A percentile compares a stretch with the other conserved stretches of the same genome.
Conservation (phyloP, 2,888 invertebrate species). For the Blastobasis adustella region DNA sequence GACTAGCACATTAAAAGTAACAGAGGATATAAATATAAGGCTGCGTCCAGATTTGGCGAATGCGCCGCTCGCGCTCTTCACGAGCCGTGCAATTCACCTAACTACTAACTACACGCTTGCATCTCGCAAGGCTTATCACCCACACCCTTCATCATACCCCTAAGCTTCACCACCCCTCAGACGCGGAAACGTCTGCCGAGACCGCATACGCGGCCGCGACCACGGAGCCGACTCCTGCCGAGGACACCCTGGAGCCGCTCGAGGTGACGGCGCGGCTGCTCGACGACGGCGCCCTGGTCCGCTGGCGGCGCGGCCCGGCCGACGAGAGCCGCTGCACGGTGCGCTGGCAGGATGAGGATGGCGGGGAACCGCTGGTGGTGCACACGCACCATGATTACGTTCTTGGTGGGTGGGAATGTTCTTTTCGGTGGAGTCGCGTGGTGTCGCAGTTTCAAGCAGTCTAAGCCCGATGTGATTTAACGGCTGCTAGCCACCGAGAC, state of each 20-base stretch:
- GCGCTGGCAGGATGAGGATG: slow-evolving; percentile 76
- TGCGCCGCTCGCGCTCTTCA: no score
- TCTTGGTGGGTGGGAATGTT: slow-evolving; percentile 45
- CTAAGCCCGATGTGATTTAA: background rate
- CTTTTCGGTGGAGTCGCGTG: background rate
- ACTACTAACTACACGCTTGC: no score
- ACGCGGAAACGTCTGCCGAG: slow-evolving; percentile 10
- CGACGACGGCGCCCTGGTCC: slow-evolving; percentile 84
- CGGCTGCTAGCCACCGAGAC: background rate
- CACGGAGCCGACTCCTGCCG: slow-evolving; percentile 12
- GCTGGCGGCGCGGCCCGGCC: slow-evolving; percentile 80
- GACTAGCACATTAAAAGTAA: no score
- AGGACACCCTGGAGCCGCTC: slow-evolving; percentile 71
- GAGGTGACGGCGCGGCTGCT: slow-evolving; percentile 82
- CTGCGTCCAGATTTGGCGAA: no score
- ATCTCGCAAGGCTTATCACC: no score
- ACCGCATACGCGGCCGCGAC: slow-evolving; percentile 23
- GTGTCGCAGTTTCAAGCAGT: no score
- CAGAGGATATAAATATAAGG: no score
- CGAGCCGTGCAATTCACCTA: no score
- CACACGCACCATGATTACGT: slow-evolving; percentile 82
- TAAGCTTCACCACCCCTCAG: no score
- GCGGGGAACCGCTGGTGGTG: slow-evolving; percentile 76
- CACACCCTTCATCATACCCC: no score
- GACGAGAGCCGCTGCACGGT: slow-evolving; percentile 77